These are phyloP conservation scores for Cataglyphis altisquamis DNA, from an alignment of 2,888 invertebrate genomes.

Conservation along the genomic window DNA sequence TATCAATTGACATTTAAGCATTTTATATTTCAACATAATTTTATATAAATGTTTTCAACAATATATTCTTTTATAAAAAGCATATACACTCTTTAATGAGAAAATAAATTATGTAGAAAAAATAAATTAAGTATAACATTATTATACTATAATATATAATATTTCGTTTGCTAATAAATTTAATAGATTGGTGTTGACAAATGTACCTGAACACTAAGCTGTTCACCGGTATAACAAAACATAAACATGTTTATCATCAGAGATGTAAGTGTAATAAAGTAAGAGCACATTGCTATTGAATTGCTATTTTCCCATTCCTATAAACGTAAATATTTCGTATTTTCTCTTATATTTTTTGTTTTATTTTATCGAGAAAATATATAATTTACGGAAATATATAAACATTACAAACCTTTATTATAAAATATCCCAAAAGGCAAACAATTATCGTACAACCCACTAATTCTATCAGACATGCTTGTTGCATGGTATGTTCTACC, in stretches of 20 bases:
- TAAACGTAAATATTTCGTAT: neutral
- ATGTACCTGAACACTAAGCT: constrained; percentile 54
- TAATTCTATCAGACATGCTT: constrained; percentile 78
- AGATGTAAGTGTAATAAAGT: constrained; percentile 43
- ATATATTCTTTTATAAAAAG: neutral
- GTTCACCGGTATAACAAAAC: constrained; percentile 50
- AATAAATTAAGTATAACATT: neutral
- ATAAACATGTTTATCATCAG: constrained; percentile 42
- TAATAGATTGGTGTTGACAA: neutral
- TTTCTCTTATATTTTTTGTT: neutral
- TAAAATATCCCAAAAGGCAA: constrained; percentile 80
- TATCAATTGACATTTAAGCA: neutral
- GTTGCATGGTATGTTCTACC: constrained; percentile 70
- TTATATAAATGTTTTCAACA: neutral
- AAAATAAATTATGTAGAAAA: no score
- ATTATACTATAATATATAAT: neutral
- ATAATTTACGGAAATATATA: neutral
- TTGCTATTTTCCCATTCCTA: constrained; percentile 46
- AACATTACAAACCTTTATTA: constrained; percentile 74
- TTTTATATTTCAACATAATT: neutral
- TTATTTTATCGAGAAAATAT: neutral
- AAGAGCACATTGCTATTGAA: constrained; percentile 39
- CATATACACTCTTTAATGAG: neutral
- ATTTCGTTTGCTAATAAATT: neutral
- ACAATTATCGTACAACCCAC: constrained; percentile 79